These are phyloP conservation scores for Rhimphoctona megacephalus DNA, from an alignment of 2,888 invertebrate species.

Conservation along the genomic window DNA sequence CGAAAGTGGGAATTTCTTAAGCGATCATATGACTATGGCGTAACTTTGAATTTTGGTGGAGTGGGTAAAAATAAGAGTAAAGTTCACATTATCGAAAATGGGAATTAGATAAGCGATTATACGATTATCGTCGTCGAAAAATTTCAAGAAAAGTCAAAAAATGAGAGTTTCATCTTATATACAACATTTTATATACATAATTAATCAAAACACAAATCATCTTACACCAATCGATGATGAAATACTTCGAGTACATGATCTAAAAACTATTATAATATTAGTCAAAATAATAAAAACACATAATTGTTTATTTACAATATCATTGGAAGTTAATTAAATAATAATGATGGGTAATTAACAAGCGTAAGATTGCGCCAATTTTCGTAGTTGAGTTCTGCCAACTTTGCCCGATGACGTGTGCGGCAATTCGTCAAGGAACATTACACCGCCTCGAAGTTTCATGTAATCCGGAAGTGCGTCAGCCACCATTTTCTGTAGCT, in stretches of 20 bases:
- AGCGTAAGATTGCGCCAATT: constrained; percentile 50
- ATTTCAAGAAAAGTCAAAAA: neutral
- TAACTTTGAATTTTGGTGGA: too few species aligned
- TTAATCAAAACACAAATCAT: neutral
- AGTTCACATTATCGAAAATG: too few species aligned
- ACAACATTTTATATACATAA: neutral
- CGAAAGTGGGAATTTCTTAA: too few species aligned
- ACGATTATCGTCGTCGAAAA: too few species aligned
- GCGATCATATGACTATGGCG: too few species aligned
- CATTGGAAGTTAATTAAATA: neutral
- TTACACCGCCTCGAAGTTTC: constrained; percentile 77
- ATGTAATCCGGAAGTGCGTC: constrained; percentile 72
- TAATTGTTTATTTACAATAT: neutral
- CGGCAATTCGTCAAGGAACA: constrained; percentile 77
- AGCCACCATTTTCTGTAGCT: constrained; percentile 75
- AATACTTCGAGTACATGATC: neutral
- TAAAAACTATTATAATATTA: neutral
- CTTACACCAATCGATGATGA: neutral
- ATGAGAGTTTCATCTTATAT: too few species aligned
- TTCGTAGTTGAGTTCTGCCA: constrained; percentile 62
- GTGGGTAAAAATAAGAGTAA: too few species aligned
- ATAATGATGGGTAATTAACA: neutral
- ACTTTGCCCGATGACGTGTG: constrained; percentile 78
- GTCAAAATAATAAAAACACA: neutral
- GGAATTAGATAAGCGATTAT: too few species aligned